Evolutionary conservation across 1,140 invertebrate species (phyloP), one percentile per base, ranked within the genome.

Genomic region (Philopotamus ludificatus): DNA sequence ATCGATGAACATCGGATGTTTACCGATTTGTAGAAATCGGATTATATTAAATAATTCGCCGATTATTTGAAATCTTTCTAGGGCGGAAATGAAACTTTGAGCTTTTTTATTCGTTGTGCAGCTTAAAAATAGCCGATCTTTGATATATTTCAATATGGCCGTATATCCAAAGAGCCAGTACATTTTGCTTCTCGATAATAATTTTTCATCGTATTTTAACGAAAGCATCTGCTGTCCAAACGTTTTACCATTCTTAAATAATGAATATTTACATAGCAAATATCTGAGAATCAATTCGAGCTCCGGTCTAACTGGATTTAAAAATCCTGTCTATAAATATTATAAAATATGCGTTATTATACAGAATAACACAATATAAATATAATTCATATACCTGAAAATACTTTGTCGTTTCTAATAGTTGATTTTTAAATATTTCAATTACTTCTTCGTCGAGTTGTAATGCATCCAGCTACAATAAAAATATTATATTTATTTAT

Each of bases 211-310:
- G 70, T 85, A 87, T 63, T 81, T 81, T 3, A 86, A 71, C 4
- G 83, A 84, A 12, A 87, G 71, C 69, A 87, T 77, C 60, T 85
- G 81, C 64, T 87, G 85, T 0, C 85, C 85, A 80, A 86, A 85
- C 34, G 84, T 84, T 26, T 76, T 78, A 51, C 77, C 79, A 45
- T 80, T 75, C 63, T 82, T 73, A 45, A 75, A 77, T 12, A 86
- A 70, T 21, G 84, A 85, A 64, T 82, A 82, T 71, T 82, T 79
- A 74, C 83, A 85, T 65, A 86, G 80, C 61, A 82, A 79, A 44
- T 81, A 78, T 72, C 82, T 74, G 41, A 86, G 76, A 1, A 85
- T 58, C 23, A 83, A 72, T 71, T 86, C 83, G n/a, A 86, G 58
- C 72, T 85, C 84, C 4, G 82, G 82, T 53, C 83, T 75, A 41